Conservation (phyloP, 2,113 vertebrate genomes). For the Sterna hirundo region DNA sequence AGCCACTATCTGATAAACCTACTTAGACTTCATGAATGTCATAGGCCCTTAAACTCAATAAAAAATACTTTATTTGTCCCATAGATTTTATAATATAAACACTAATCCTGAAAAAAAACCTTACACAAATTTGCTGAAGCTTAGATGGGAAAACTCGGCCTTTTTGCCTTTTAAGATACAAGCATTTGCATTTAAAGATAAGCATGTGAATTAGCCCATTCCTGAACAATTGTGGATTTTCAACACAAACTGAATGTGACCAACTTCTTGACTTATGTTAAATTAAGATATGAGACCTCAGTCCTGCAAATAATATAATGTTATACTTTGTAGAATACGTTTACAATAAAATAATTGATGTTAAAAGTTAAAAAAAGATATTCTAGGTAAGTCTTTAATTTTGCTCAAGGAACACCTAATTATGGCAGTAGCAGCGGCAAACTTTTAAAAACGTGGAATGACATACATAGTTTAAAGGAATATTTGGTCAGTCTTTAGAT, state of each 20-base stretch:
- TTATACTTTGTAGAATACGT: background rate
- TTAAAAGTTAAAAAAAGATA: background rate
- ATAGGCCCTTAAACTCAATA: background rate
- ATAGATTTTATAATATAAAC: background rate
- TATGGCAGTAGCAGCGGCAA: background rate
- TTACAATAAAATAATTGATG: background rate
- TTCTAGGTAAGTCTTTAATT: background rate
- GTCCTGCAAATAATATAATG: background rate
- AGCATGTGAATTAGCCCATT: background rate
- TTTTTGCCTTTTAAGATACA: background rate
- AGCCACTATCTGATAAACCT: background rate
- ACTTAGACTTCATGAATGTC: background rate
- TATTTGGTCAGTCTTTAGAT: background rate
- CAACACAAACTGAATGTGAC: background rate
- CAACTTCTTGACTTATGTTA: background rate
- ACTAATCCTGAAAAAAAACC: background rate
- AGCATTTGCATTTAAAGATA: background rate
- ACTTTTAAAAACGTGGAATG: background rate
- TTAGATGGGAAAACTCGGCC: background rate
- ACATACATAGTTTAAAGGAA: background rate
- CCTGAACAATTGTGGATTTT: background rate
- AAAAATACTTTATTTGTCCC: background rate
- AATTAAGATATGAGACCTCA: background rate
- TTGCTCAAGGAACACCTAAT: background rate
- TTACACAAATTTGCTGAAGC: background rate